Evolutionary conservation across 2,113 vertebrate species (phyloP).

Genomic region (Myrmecobius fasciatus): DNA sequence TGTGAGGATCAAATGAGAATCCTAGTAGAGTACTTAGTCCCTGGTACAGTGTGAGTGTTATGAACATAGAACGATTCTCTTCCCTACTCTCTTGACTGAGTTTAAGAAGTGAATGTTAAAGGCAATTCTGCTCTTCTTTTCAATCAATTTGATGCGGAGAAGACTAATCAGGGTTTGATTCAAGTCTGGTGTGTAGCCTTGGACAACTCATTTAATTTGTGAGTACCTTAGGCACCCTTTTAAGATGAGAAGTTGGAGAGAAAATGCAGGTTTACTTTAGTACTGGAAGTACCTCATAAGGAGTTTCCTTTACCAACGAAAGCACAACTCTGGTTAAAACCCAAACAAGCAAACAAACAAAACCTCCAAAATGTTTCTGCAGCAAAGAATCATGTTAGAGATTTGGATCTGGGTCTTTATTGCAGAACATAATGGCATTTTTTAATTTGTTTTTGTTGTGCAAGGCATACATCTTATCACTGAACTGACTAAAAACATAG

Average conservation of each 20-base stretch:
- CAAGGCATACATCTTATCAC: not conserved
- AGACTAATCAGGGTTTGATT: not conserved
- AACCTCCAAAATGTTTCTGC: not conserved
- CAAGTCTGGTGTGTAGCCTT: not conserved
- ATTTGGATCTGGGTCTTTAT: not conserved
- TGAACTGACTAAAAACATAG: not conserved
- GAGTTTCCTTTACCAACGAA: not conserved
- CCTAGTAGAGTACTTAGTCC: not conserved
- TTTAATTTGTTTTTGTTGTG: not conserved
- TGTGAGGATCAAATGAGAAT: not conserved
- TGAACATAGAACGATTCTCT: not conserved
- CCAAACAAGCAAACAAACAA: not conserved
- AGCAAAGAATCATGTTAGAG: not conserved
- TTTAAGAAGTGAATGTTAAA: not conserved
- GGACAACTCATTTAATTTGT: not conserved
- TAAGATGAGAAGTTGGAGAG: not conserved
- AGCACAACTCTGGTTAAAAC: not conserved
- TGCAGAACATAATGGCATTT: not conserved
- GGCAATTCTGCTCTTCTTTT: not conserved
- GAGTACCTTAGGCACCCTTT: not conserved
- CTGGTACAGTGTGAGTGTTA: not conserved
- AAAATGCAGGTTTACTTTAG: not conserved
- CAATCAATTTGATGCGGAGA: not conserved
- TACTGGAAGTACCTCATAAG: not conserved
- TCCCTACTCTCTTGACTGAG: not conserved